Conservation (phyloP, 2,888 invertebrate species). For the Horisme vitalbata region DNA sequence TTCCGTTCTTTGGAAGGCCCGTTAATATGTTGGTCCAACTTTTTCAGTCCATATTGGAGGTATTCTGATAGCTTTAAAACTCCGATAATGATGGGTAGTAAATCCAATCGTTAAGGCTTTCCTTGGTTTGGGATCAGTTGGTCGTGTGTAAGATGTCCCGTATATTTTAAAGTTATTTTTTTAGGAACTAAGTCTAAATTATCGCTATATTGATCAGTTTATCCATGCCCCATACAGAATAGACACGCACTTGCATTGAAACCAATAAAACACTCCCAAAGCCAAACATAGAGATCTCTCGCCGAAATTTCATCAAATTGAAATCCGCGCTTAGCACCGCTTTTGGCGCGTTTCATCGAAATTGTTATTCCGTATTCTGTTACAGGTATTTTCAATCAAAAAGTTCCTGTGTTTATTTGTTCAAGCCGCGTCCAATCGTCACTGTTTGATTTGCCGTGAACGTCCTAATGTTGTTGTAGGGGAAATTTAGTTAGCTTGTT, state of each 20-base stretch:
- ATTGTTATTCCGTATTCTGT: conserved; percentile 45
- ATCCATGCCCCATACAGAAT: too few species aligned
- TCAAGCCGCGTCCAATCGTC: conserved; percentile 27
- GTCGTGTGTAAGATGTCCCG: too few species aligned
- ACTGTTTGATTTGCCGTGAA: conserved; percentile 34
- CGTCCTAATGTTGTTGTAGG: conserved; percentile 25
- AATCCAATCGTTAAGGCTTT: too few species aligned
- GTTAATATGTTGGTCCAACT: too few species aligned
- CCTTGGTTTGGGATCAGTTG: too few species aligned
- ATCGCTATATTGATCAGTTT: too few species aligned
- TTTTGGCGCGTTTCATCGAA: conserved; percentile 47
- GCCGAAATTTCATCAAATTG: conserved; percentile 53
- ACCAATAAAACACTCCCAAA: conserved; percentile 46
- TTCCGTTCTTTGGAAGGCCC: too few species aligned
- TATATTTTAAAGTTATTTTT: too few species aligned
- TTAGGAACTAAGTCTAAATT: too few species aligned
- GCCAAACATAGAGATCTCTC: conserved; percentile 27
- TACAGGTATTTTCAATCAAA: conserved; percentile 46
- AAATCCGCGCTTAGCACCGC: conserved; percentile 47
- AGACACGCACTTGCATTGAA: conserved; percentile 6
- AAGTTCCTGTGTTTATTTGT: conserved; percentile 37
- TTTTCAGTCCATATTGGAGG: too few species aligned
- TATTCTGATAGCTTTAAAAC: too few species aligned
- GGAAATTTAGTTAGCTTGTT: conserved; percentile 25
- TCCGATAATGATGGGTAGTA: too few species aligned